A percentile compares a stretch with the other conserved stretches of the same genome.
These are phyloP conservation scores for Mungos mungo DNA, from an alignment of 2,113 vertebrate species.

Conservation along the genomic window DNA sequence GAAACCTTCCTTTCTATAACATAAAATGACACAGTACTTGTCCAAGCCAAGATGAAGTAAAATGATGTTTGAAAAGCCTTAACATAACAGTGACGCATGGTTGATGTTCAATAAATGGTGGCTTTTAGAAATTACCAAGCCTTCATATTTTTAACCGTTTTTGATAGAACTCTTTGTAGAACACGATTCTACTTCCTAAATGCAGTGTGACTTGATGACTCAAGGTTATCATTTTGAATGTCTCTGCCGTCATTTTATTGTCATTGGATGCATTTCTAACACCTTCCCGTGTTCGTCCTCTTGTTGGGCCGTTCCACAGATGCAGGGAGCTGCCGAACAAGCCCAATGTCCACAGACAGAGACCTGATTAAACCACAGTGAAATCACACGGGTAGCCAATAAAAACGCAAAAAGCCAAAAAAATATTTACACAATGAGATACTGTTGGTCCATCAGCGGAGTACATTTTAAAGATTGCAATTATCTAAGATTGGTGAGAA, in stretches of 20 bases:
- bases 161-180: conserved; percentile 39
- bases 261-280: neutral
- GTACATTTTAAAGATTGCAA: neutral
- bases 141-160: conserved; percentile 44
- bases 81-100: neutral
- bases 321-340: neutral
- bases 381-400: neutral
- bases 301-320: neutral
- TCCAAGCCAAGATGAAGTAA: neutral
- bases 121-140: conserved; percentile 41
- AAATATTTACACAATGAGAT: neutral
- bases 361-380: neutral
- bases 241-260: neutral
- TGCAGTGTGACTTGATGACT: neutral
- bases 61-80: neutral
- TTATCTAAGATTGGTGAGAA: neutral
- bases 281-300: neutral
- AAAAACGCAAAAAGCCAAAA: neutral
- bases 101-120: neutral
- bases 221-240: neutral
- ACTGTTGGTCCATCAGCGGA: neutral
- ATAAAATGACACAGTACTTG: neutral
- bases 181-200: conserved; percentile 25
- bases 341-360: neutral
- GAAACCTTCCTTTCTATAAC: neutral